Percentiles rank a stretch among this genome's conserved stretches.
Evolutionary conservation across 1,140 invertebrate species (phyloP).

Genomic region (Leptestheria dahalacensis): DNA sequence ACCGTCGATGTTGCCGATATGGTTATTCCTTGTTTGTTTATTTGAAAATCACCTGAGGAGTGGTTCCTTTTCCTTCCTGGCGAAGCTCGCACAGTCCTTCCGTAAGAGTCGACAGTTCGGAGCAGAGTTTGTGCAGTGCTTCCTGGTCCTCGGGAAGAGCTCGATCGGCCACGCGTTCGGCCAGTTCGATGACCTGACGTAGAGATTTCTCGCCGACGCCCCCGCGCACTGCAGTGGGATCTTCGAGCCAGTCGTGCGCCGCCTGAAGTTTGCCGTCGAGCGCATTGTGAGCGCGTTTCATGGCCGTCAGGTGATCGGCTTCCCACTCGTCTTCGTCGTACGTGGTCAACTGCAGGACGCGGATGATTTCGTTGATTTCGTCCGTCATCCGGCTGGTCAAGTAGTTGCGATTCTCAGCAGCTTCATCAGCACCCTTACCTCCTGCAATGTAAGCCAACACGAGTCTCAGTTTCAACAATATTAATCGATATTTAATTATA

Average conservation of each 20-base stretch:
- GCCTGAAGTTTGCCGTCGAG: constrained; percentile 77
- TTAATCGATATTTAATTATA: background rate
- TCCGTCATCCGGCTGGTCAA: constrained; percentile 85
- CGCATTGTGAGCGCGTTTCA: constrained; percentile 79
- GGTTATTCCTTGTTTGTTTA: too few relatives aligned
- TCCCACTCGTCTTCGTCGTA: constrained; percentile 98
- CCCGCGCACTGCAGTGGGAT: constrained; percentile 72
- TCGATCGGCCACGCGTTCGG: constrained; percentile 63
- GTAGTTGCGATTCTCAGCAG: constrained; percentile 93
- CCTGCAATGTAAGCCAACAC: constrained; percentile 30
- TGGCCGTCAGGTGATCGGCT: constrained; percentile 77
- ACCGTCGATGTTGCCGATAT: too few relatives aligned
- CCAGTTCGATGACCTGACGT: constrained; percentile 73
- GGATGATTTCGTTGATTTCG: constrained; percentile 96
- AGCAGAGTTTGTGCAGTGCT: constrained; percentile 55
- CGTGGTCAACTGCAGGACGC: constrained; percentile 90
- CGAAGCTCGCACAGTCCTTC: constrained; percentile 76
- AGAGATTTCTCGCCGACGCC: constrained; percentile 87
- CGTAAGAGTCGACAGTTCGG: constrained; percentile 72
- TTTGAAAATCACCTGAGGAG: constrained; percentile 36
- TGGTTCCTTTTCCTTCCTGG: constrained; percentile 59
- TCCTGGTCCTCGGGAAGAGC: constrained; percentile 68
- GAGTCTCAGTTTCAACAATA: background rate
- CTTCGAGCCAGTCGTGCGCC: constrained; percentile 82
- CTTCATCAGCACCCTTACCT: constrained; percentile 83